Base-by-base conservation (phyloP, 2,888 invertebrate genomes). In the Lydus trimaculatus region DNA sequence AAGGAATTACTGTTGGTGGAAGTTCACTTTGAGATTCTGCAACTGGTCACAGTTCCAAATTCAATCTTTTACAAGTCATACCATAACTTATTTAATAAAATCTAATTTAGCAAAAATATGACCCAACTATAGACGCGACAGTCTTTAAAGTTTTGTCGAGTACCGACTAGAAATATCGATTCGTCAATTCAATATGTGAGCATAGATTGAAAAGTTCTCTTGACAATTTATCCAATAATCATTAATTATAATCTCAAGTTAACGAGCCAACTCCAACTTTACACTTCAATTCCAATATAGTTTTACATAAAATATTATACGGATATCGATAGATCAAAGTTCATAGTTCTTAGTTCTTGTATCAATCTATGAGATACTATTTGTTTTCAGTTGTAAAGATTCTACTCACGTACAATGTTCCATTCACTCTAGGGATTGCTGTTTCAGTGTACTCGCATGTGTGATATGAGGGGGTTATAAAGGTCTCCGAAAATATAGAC, bases 381-480 rank as follows among this genome's bases (percentile, higher is more conserved):
- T 33, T 28, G 59, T 58, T 65, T 15, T 39, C 23, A 23, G 7
- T 61, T 20, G 56, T 64, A 23, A 31, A 64, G 66, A 76, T 76
- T 76, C 76, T 52, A 36, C 0, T 43, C 79, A 78, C 79, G 80
- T 78, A 72, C 63, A 61, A 33, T 66, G 74, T 73, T 76, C 73
- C 76, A 76, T 76, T 76, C 77, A 20, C 48, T 78, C 76, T 58
- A 61, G 76, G 74, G 78, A 74, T 76, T 77, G 79, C 78, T 79
- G 80, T 79, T 79, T 78, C 77, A 73, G 74, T 73, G 75, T 74
- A 67, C 74, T 77, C 77, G 74, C 72, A 75, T 76, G 78, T 76
- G 76, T 71, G 77, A 78, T 78, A 75, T 72, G 73, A n/a, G n/a
- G 74, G 1, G 73, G 73, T 73, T 74, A 76, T 78, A 78, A 79